Evolutionary conservation across 2,113 vertebrate species (phyloP), one percentile per base, ranked within the genome.

Genomic region (Strix uralensis): DNA sequence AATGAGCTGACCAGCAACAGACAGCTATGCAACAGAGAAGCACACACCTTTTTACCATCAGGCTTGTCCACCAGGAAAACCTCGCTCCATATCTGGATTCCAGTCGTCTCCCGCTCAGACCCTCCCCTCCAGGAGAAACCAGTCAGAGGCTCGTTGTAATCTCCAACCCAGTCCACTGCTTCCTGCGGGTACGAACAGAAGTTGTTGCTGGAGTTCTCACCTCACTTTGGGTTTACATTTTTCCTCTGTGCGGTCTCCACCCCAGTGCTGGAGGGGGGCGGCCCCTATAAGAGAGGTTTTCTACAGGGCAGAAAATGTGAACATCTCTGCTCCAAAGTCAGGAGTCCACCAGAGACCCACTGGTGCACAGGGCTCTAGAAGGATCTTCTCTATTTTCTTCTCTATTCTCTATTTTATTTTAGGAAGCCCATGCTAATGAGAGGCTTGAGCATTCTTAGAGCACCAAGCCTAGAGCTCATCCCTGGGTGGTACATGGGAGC

Each of bases 1-100:
- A 32, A 47, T 0, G n/a, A 91, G 67, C 20, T 73, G 59, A 29
- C 5, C 30, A 71, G n/a, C 21, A 81, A 7, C 15, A 30, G 29
- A 13, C 2, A 40, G 27, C 34, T 27, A 12, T 4, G 34, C 38
- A 47, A 32, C 23, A 47, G 32, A 47, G 13, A 66, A 52, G 30
- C 47, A 54, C 86, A 55, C 92, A 99, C 99, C 99, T 99, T 99
- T 90, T 98, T 98, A 36, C 99, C 99, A 44, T 99, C 99, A 0
- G 99, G 99, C 81, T 99, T 99, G 98, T 99, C 98, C 97, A 99
- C 99, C 87, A 99, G 98, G 95, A 99, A 99, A 82, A 99, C 94
- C 88, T 99, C 99, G 1, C 99, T 99, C 99, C 99, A 99, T 72
- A 99, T 99, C 97, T 99, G 99, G 85, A 99, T 99, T 83, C 99